A percentile compares a stretch with the other conserved stretches of the same genome.
These are phyloP conservation scores for Pseudococcus viburni DNA, from an alignment of 2,888 invertebrate genomes.

Conservation along the genomic window DNA sequence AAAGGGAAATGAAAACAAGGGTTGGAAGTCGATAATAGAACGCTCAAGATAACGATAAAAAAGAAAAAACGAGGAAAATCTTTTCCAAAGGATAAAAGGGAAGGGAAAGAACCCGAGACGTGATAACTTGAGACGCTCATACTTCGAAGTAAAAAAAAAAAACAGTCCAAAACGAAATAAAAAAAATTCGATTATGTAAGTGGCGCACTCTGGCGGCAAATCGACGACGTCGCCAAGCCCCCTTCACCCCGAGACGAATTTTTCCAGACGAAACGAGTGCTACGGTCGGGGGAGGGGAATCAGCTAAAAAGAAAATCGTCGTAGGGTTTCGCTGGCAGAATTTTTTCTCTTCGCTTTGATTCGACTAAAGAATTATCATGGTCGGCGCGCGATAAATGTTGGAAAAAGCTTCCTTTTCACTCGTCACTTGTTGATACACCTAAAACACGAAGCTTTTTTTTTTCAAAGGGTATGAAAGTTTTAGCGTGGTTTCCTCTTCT, in stretches of 20 bases:
- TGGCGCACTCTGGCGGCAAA: conserved; percentile 16
- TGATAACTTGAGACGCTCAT: conserved; percentile 6
- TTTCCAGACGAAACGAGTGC: background rate
- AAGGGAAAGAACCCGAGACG: background rate
- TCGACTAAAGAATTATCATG: conserved; percentile 38
- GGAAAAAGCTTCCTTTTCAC: conserved; percentile 12
- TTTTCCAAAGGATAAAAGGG: background rate
- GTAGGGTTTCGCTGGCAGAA: background rate
- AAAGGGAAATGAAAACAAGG: background rate
- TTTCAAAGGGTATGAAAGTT: conserved; percentile 24
- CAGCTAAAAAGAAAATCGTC: background rate
- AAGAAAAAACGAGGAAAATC: background rate
- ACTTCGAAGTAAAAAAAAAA: background rate
- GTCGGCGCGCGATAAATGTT: background rate
- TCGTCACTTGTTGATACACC: conserved; percentile 36
- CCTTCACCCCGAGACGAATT: background rate
- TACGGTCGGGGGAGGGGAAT: background rate
- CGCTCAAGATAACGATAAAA: background rate
- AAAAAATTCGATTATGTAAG: conserved; percentile 30
- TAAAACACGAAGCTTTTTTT: conserved; percentile 25
- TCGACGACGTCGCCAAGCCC: background rate
- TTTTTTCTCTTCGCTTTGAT: conserved; percentile 29
- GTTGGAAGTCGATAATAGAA: background rate
- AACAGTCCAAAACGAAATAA: background rate
- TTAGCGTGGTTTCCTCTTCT: conserved; percentile 35